Evolutionary conservation across 2,888 invertebrate species (phyloP), one percentile per base, ranked within the genome.

Genomic region (Sarcophaga rosellei): DNA sequence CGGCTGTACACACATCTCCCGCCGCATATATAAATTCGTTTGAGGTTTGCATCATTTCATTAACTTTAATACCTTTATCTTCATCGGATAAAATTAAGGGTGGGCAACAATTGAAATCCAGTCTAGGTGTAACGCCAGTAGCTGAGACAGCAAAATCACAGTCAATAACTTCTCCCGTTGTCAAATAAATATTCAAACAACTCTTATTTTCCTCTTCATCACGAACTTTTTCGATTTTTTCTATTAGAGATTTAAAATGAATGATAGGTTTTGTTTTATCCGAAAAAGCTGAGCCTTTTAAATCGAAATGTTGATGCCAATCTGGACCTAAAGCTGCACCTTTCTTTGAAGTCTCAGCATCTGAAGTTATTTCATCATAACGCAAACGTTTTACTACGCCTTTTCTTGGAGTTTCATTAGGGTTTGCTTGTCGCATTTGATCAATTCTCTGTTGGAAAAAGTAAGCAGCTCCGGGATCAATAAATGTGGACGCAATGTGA

Each of bases 321-420:
- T 99, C 99, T 11, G 99, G 99, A 0, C 99, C 99, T 78, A 99
- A 94, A 4, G 99, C 99, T 87, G 98, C 97, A 15, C 99, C 99
- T 86, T 94, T 95, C 89, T 94, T 92, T 1, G 17, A 17, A 4
- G 47, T 73, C 21, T 93, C 90, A 53, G 20, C n/a, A 57, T 82
- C n/a, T 1, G 66, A 23, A 63, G 91, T 91, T 87, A 95, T 95
- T 89, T 96, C 95, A 76, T 94, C 94, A 91, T 96, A 97, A 59
- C 96, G 94, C 94, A 96, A 95, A 89, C 97, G 94, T 92, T 96
- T 95, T 23, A 95, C 88, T 68, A 94, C 90, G 12, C 93, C 92
- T 12, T 62, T 53, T 70, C 57, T 8, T 59, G 74, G 5, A 25
- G 44, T 20, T 2, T 59, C 57, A 3, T 35, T 35, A 0, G 44